Evolutionary conservation across 2,797 vertebrate species (phyloP).

Genomic region (Enteromius treurensis): DNA sequence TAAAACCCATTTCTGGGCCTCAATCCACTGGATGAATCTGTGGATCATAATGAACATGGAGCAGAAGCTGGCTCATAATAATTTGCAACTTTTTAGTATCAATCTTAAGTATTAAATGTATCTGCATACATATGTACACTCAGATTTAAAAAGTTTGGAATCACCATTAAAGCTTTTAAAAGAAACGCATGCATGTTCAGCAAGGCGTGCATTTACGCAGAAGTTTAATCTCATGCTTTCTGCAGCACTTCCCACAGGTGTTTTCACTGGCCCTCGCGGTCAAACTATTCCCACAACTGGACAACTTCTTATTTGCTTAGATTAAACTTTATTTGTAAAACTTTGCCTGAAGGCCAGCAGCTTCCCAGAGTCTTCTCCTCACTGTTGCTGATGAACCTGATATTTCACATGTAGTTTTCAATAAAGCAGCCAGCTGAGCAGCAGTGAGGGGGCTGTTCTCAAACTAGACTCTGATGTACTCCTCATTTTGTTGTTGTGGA

Average conservation of each 20-base stretch:
- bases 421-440: constrained; percentile 17
- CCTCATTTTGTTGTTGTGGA: constrained; percentile 21
- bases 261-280: not conserved
- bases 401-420: constrained; percentile 31
- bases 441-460: constrained; percentile 21
- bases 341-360: constrained; percentile 7
- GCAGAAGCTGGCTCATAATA: not conserved
- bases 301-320: not conserved
- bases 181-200: not conserved
- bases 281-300: not conserved
- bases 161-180: not conserved
- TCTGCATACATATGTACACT: not conserved
- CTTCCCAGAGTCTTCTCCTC: constrained; percentile 16
- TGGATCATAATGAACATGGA: not conserved
- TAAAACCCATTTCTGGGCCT: not conserved
- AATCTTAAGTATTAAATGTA: not conserved
- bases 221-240: not conserved
- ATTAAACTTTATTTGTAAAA: constrained; percentile 19
- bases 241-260: not conserved
- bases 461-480: constrained; percentile 9
- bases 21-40: constrained; percentile 5
- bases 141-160: not conserved
- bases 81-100: not conserved
- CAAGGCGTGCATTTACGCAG: not conserved
- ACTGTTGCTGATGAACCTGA: constrained; percentile 25